These are phyloP conservation scores for Octomys mimax DNA, from an alignment of 2,797 vertebrate genomes.

Conservation along the genomic window DNA sequence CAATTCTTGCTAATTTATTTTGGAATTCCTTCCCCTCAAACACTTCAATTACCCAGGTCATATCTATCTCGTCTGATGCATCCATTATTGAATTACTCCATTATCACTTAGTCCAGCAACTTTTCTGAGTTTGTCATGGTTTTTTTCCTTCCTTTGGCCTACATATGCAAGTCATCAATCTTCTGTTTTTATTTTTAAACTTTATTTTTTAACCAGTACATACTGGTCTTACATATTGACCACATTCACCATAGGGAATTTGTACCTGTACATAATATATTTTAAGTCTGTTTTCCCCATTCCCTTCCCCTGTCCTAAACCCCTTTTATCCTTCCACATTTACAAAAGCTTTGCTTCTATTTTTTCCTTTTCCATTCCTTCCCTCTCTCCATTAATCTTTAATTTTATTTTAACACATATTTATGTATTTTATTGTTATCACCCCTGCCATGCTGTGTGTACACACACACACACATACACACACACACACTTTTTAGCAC, in stretches of 20 bases:
- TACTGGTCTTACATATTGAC: neutral
- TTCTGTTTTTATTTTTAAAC: neutral
- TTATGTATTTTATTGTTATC: neutral
- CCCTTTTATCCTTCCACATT: neutral
- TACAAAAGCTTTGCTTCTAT: neutral
- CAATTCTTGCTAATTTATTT: conserved; percentile 6
- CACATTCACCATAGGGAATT: neutral
- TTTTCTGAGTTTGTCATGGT: conserved; percentile 4
- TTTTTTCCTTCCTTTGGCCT: neutral
- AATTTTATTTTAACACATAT: neutral
- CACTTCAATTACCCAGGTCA: neutral
- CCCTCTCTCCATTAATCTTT: neutral
- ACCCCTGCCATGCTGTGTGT: neutral
- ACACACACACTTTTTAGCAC: neutral
- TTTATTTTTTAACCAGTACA: neutral
- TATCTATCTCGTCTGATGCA: neutral
- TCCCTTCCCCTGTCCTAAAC: neutral
- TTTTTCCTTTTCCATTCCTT: neutral
- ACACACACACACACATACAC: neutral
- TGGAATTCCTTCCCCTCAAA: neutral
- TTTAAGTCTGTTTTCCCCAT: neutral
- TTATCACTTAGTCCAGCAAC: neutral
- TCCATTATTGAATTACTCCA: neutral
- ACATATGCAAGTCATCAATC: neutral
- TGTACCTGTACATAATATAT: neutral